Evolutionary conservation across 1,140 invertebrate species (phyloP), one percentile per base, ranked within the genome.

Genomic region (Aricia agestis): DNA sequence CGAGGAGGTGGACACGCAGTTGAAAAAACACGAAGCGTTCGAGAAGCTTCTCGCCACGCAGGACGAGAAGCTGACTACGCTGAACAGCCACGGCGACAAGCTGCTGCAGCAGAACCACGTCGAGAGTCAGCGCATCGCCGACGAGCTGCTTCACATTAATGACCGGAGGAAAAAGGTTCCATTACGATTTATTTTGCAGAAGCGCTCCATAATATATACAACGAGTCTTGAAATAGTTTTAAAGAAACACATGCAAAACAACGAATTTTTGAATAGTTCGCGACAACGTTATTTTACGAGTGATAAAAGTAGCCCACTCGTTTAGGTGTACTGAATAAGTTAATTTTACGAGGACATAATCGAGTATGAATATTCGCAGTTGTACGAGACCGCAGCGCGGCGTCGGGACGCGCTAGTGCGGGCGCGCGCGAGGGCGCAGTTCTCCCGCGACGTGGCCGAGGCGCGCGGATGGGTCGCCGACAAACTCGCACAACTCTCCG

Each of bases 71-170:
- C 92, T 99, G 5, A 93, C 93, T 0, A 94, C 95, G 0, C 88
- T 99, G 18, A 95, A 97, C 83, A 96, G 96, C 57, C 98, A 99
- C 81, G 97, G 97, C 0, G 94, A 95, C 25, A 98, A 98, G 84
- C 94, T 99, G 68, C 92, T 99, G 7, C 94, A 96, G 66, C 97
- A 98, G 83, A 96, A 97, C 83, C 99, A 99, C 90, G 99, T 99
- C 86, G 98, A 99, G 84, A 96, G 96, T 72, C 94, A 95, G 18
- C 95, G 95, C 32, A 99, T 99, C 67, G 93, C 94, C 63, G 94
- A 92, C 58, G 93, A 95, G 72, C 87, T 98, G 9, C 91, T 93
- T 25, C 95, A 96, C 74, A 95, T 97, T 42, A 92, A 95, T 42
- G 92, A 93, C 9, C 94, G 96, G 77, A 92, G 97, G 74, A 92